These are phyloP conservation scores for Moxostoma hubbsi DNA, from an alignment of 2,797 vertebrate species.

Conservation along the genomic window DNA sequence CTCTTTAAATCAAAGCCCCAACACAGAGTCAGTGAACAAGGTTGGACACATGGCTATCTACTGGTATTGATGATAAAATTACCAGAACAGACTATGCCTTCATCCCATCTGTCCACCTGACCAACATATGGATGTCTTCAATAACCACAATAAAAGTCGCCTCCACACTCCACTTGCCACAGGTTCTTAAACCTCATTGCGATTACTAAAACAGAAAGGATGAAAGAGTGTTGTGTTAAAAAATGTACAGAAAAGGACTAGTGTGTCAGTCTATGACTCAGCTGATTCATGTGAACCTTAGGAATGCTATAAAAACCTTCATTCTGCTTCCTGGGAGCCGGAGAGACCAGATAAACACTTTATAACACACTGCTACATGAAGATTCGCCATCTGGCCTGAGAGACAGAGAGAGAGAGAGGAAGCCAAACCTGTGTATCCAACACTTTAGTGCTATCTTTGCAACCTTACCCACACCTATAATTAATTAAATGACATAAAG, in stretches of 20 bases:
- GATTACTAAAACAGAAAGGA: constrained; percentile 26
- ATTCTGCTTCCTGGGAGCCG: constrained; percentile 59
- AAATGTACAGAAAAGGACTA: constrained; percentile 28
- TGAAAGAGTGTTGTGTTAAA: constrained; percentile 27
- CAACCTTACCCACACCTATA: background rate
- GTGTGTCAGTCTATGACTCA: constrained; percentile 60
- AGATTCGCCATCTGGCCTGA: constrained; percentile 60
- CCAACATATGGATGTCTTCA: background rate
- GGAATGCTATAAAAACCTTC: constrained; percentile 63
- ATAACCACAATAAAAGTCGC: background rate
- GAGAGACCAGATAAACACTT: constrained; percentile 68
- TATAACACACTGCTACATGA: constrained; percentile 62
- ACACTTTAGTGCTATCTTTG: constrained; percentile 31
- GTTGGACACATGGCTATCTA: background rate
- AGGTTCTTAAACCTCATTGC: background rate
- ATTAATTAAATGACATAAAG: background rate
- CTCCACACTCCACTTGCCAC: background rate
- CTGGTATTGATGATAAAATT: constrained; percentile 14
- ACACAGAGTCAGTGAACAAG: too few relatives aligned
- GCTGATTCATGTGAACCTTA: constrained; percentile 56
- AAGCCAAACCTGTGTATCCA: constrained; percentile 47
- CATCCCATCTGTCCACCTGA: constrained; percentile 26
- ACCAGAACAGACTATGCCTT: background rate
- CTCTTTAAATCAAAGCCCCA: too few relatives aligned
- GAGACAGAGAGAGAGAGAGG: constrained; percentile 28